A percentile compares a stretch with the other conserved stretches of the same genome.
These are phyloP conservation scores for Cerastis rubricosa DNA, from an alignment of 2,888 invertebrate genomes.

Conservation along the genomic window DNA sequence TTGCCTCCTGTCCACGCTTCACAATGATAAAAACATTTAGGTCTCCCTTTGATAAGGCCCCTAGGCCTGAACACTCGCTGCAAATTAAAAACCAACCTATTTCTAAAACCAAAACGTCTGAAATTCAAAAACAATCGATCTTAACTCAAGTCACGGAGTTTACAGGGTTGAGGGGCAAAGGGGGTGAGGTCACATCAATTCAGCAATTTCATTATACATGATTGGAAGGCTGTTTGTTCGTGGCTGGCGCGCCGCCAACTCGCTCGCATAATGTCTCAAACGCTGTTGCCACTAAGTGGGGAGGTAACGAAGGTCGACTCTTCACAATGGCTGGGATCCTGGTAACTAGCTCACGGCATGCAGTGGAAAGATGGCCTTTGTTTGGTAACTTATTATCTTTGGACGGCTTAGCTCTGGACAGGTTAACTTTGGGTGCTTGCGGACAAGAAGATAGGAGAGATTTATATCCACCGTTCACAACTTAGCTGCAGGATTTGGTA, in stretches of 20 bases:
- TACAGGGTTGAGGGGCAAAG: not conserved
- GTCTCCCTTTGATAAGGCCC: not conserved
- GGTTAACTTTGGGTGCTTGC: not conserved
- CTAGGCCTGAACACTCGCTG: not conserved
- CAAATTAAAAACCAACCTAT: not conserved
- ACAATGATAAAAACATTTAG: not conserved
- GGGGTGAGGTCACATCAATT: constrained; percentile 67
- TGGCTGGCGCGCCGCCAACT: constrained; percentile 77
- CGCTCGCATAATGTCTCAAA: constrained; percentile 63
- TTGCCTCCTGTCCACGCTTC: not conserved
- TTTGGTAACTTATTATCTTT: constrained; percentile 2
- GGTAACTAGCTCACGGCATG: constrained; percentile 3
- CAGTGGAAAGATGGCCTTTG: constrained; percentile 20
- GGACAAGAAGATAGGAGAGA: constrained; percentile 1
- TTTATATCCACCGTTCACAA: not conserved
- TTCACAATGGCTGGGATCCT: constrained; percentile 12
- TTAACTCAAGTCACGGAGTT: constrained; percentile 21
- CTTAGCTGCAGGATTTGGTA: not conserved
- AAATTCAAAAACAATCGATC: constrained; percentile 59
- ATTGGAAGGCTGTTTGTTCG: constrained; percentile 82
- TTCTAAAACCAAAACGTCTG: constrained; percentile 1
- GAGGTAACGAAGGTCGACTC: constrained; percentile 37
- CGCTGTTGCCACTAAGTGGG: constrained; percentile 41
- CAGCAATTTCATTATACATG: constrained; percentile 80
- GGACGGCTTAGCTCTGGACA: not conserved